Percentiles rank a stretch among this genome's conserved stretches.
Evolutionary conservation across 2,888 invertebrate species (phyloP).

Genomic region (Caenorhabditis wallacei): DNA sequence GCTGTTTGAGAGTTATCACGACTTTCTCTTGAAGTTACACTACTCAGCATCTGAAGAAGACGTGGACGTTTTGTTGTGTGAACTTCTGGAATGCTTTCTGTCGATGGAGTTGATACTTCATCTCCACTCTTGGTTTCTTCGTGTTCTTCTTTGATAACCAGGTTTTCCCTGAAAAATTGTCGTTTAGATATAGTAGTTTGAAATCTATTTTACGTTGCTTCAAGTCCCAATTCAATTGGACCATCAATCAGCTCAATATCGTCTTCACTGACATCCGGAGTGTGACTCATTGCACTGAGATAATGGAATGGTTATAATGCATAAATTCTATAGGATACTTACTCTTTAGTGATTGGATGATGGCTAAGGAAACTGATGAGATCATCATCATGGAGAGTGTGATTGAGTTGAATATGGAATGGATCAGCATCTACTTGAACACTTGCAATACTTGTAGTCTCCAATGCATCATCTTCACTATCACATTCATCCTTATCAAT

Average conservation of each 20-base stretch:
- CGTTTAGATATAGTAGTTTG: neutral
- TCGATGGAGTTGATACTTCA: conserved; percentile 31
- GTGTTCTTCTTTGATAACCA: conserved; percentile 67
- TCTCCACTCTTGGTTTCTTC: conserved; percentile 45
- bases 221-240: conserved; percentile 49
- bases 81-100: conserved; percentile 38
- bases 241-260: conserved; percentile 58
- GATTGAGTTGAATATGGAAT: conserved; percentile 78
- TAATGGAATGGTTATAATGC: neutral
- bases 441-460: conserved; percentile 72
- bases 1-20: conserved; percentile 61
- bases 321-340: conserved; percentile 8
- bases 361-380: conserved; percentile 78
- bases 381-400: conserved; percentile 77
- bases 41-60: conserved; percentile 64
- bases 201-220: conserved; percentile 40
- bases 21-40: conserved; percentile 55
- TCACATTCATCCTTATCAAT: conserved; percentile 58
- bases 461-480: conserved; percentile 70
- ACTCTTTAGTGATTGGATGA: conserved; percentile 81
- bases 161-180: conserved; percentile 55
- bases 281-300: conserved; percentile 57
- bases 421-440: conserved; percentile 85
- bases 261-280: conserved; percentile 53
- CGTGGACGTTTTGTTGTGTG: conserved; percentile 64